Evolutionary conservation across 2,113 vertebrate species (phyloP), one percentile per base, ranked within the genome.

Genomic region (Xiphophorus maculatus): DNA sequence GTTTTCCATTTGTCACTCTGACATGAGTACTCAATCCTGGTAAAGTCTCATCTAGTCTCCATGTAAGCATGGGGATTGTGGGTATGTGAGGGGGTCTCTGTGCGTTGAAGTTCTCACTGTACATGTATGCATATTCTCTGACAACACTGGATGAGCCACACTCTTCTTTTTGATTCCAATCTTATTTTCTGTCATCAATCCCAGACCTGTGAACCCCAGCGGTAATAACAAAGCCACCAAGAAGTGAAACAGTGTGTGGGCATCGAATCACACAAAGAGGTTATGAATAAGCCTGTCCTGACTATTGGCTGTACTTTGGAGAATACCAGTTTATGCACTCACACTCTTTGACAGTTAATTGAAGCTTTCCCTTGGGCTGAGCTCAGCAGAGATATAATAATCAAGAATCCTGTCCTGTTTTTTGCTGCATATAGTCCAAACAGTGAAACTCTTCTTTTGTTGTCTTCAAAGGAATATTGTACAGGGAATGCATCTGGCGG

Each of bases 371-470:
- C 80, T 82, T 85, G 94, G 91, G 91, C 89, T 93, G 90, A 94
- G 92, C 83, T 88, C 90, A 94, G 95, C 92, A 91, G 92, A 94
- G 94, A 95, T 93, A 94, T 93, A 91, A 96, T 96, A 95, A 95
- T 96, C 96, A 95, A 94, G 89, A 92, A 87, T 93, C 75, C 91
- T 92, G 91, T 88, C 80, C 91, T 84, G 92, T 91, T 90, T 87
- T 65, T 73, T 28, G 17, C 80, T 71, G 32, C 73, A 68, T 63
- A 77, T 63, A 78, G 75, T 78, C 84, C 71, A 40, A 83, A 85
- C 89, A 83, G 84, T 77, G 62, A n/a, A 73, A 81, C 82, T 92
- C 80, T 83, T 64, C 79, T 88, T 94, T 90, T 90, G 71, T 90
- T 93, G 86, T 93, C 91, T 95, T 95, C 92, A 95, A 93, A 96